Evolutionary conservation across 2,888 invertebrate species (phyloP).

Genomic region (Arenicola marina): DNA sequence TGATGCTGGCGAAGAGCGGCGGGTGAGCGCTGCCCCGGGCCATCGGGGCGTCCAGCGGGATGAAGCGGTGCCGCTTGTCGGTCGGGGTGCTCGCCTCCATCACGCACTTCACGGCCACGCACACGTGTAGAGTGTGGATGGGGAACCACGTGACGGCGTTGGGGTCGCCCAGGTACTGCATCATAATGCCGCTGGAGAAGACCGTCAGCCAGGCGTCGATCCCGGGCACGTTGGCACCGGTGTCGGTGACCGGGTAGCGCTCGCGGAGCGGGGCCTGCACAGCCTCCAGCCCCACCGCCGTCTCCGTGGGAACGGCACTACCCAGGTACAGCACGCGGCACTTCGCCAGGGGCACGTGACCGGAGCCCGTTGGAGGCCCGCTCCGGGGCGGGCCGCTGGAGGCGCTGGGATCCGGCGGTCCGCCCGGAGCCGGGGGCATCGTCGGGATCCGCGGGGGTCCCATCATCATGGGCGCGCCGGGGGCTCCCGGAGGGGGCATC

Average conservation of each 20-base stretch:
- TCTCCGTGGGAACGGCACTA: slow-evolving; percentile 55
- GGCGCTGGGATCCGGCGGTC: too few species aligned
- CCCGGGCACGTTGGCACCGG: slow-evolving; percentile 41
- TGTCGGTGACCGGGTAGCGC: slow-evolving; percentile 40
- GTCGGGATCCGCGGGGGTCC: too few species aligned
- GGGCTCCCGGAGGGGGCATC: too few species aligned
- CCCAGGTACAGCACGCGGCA: slow-evolving; percentile 59
- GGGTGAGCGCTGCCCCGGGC: slow-evolving; percentile 43
- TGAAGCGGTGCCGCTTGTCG: slow-evolving; percentile 41
- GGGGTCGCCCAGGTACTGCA: slow-evolving; percentile 79
- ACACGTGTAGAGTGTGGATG: slow-evolving; percentile 52
- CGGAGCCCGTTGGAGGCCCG: too few species aligned
- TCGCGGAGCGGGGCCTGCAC: slow-evolving; percentile 48
- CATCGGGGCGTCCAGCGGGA: slow-evolving; percentile 51
- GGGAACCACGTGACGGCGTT: slow-evolving; percentile 55
- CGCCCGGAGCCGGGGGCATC: too few species aligned
- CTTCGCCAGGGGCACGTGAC: slow-evolving; percentile 38
- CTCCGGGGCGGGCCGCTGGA: too few species aligned
- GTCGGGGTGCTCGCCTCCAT: slow-evolving; percentile 38
- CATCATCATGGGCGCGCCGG: too few species aligned
- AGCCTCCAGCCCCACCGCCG: slow-evolving; percentile 52
- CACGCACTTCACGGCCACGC: slow-evolving; percentile 57
- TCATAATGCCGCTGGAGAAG: slow-evolving; percentile 87
- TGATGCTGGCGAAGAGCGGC: slow-evolving; percentile 57
- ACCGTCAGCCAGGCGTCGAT: slow-evolving; percentile 87